Evolutionary conservation across 2,797 vertebrate genomes (phyloP).

Genomic region (Tauraco hartlaubi): DNA sequence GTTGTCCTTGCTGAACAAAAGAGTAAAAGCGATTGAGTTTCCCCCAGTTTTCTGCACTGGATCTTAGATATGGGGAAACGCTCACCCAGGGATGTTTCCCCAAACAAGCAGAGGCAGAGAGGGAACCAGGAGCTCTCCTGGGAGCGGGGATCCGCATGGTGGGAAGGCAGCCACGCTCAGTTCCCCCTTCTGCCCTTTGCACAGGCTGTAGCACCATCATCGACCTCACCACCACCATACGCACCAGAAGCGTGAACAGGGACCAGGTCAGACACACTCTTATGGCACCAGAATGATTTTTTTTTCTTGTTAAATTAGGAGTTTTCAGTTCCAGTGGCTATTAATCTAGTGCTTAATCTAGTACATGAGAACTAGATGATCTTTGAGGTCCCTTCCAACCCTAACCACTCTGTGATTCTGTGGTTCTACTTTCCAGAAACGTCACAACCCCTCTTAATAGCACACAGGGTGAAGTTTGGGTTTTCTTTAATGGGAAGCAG

Average conservation of each 20-base stretch:
- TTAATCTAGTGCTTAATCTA: background rate
- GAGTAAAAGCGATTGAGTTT: background rate
- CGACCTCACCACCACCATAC: background rate
- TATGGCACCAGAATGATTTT: background rate
- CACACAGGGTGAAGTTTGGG: background rate
- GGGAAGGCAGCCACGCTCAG: accelerated
- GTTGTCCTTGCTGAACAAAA: background rate
- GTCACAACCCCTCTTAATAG: background rate
- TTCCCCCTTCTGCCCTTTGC: background rate
- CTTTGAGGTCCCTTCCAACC: no score
- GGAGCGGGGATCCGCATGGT: accelerated
- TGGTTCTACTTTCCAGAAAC: background rate
- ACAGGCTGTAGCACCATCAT: accelerated
- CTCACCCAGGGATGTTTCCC: no score
- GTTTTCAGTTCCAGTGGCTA: background rate
- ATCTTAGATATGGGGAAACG: background rate
- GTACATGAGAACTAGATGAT: no score
- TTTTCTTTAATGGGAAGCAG: background rate
- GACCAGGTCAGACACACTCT: background rate
- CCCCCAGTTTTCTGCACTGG: background rate
- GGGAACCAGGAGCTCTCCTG: background rate
- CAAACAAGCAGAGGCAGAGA: background rate
- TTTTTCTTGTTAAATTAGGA: background rate
- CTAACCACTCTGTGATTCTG: no score
- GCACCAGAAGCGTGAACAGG: background rate